phyloP scores from a whole-genome alignment of 2,888 invertebrate genomes.

The Ceratothoa steindachneri region DNA sequence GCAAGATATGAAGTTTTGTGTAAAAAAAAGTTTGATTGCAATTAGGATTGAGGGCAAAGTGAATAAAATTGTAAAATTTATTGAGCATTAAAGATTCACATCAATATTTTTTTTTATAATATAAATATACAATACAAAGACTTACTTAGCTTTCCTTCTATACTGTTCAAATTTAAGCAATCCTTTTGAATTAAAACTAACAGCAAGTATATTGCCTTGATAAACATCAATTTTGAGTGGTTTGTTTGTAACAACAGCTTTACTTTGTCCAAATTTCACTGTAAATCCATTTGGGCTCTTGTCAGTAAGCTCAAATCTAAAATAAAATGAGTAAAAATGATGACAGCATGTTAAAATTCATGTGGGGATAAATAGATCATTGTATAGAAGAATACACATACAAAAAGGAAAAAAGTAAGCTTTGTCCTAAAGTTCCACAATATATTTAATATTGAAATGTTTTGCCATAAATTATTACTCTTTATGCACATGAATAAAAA shows the following conservation, averaged over 20 bases:
- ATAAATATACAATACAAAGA: too few species aligned
- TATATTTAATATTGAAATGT: too few species aligned
- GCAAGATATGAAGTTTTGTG: not conserved
- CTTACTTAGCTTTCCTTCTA: constrained; percentile 62
- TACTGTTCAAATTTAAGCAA: constrained; percentile 88
- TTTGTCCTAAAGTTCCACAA: too few species aligned
- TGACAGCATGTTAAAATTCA: not conserved
- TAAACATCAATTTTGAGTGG: constrained; percentile 84
- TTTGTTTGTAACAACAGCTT: constrained; percentile 64
- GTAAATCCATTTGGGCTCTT: constrained; percentile 59
- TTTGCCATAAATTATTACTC: too few species aligned
- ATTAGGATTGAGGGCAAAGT: not conserved
- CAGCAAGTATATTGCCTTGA: constrained; percentile 64
- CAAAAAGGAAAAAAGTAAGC: too few species aligned
- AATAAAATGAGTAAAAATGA: constrained; percentile 22
- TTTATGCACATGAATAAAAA: too few species aligned
- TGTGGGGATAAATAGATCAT: too few species aligned
- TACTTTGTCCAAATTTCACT: constrained; percentile 60
- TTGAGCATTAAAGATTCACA: not conserved
- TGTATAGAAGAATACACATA: too few species aligned
- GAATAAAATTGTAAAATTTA: too few species aligned
- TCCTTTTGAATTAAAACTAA: constrained; percentile 81
- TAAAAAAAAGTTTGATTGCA: not conserved
- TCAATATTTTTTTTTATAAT: not conserved
- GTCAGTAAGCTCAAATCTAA: constrained; percentile 60